Conservation (phyloP, 1,140 invertebrate genomes). For the Saccostrea cuccullata region DNA sequence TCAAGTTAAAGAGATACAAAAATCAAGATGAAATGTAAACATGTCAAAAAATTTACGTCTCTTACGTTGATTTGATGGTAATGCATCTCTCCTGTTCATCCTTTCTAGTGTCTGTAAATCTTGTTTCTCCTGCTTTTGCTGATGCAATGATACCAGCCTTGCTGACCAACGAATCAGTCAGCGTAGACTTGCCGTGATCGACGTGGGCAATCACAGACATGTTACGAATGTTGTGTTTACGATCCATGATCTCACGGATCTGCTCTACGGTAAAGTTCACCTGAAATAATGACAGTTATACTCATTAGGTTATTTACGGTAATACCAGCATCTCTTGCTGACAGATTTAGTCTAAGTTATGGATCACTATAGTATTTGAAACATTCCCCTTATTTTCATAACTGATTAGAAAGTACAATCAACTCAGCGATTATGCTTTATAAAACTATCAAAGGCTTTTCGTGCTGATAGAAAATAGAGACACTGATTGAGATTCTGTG, state of each 20-base stretch:
- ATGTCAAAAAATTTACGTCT: slow-evolving; percentile 63
- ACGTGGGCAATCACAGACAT: slow-evolving; percentile 99
- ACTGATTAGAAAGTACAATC: no score
- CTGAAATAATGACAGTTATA: slow-evolving; percentile 81
- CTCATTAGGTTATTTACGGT: neutral
- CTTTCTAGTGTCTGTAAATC: slow-evolving; percentile 99
- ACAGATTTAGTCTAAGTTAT: no score
- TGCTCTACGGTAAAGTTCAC: slow-evolving; percentile 99
- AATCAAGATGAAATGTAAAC: neutral
- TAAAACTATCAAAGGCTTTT: no score
- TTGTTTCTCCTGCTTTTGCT: slow-evolving; percentile 98
- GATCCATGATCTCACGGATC: slow-evolving; percentile 99
- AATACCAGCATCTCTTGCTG: no score
- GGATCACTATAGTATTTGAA: no score
- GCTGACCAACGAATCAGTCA: slow-evolving; percentile 99
- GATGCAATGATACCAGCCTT: slow-evolving; percentile 99
- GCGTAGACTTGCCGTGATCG: slow-evolving; percentile 99
- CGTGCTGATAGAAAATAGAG: no score
- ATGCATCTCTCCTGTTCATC: slow-evolving; percentile 99
- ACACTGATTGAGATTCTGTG: no score
- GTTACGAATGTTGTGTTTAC: slow-evolving; percentile 99
- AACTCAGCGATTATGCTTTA: no score
- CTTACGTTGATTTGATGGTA: slow-evolving; percentile 99
- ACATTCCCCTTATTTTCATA: no score
- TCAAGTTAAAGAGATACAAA: neutral